These are phyloP conservation scores for Mus spicilegus DNA, from an alignment of 2,113 vertebrate genomes.

Conservation along the genomic window DNA sequence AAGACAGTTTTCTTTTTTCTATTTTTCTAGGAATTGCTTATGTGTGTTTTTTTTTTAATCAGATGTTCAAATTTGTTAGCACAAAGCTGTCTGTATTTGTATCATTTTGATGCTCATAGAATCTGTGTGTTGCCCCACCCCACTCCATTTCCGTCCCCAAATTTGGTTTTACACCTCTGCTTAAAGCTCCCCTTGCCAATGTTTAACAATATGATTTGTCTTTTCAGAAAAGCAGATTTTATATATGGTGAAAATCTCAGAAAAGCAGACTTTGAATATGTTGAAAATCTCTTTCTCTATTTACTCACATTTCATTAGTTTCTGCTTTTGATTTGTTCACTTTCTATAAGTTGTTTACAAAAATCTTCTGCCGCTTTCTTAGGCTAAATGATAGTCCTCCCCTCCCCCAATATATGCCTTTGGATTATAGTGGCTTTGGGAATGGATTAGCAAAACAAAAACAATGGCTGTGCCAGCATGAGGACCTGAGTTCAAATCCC, in stretches of 20 bases:
- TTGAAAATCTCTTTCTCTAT: neutral
- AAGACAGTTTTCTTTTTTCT: neutral
- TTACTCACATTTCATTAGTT: conserved; percentile 9
- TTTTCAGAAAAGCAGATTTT: neutral
- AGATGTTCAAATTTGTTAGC: conserved; percentile 15
- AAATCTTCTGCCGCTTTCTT: neutral
- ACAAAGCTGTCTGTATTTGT: neutral
- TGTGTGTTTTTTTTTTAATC: neutral
- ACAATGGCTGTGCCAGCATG: neutral
- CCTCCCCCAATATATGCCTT: neutral
- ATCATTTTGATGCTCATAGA: neutral
- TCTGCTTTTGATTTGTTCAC: neutral
- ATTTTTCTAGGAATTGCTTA: neutral
- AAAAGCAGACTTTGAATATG: neutral
- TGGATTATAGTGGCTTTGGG: neutral
- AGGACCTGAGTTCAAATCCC: neutral
- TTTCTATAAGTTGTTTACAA: conserved; percentile 6
- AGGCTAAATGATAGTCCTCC: neutral
- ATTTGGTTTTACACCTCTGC: neutral
- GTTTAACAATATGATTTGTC: neutral
- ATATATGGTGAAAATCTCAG: neutral
- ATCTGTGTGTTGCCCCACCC: neutral
- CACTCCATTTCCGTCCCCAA: neutral
- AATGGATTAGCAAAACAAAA: neutral
- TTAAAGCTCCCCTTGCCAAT: neutral